Percentiles rank a stretch among this genome's conserved stretches.
These are phyloP conservation scores for Nesometra sesokonis DNA, from an alignment of 35 echinoderm and acorn worm genomes.

Conservation along the genomic window DNA sequence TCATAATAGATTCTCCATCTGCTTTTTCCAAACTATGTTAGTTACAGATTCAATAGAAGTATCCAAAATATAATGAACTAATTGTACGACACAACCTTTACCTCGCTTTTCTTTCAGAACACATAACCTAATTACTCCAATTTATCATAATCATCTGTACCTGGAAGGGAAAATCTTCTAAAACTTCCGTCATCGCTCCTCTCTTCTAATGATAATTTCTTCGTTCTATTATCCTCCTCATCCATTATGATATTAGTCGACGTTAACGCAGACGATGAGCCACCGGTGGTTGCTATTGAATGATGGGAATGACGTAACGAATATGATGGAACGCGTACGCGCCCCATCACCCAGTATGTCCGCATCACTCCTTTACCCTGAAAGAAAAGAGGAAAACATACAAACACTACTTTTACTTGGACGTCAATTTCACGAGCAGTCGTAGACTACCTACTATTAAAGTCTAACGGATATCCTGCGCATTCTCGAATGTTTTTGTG, in stretches of 20 bases:
- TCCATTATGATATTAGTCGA: not conserved
- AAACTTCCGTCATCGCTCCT: constrained; percentile 5
- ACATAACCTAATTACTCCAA: too few species aligned
- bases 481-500: not conserved
- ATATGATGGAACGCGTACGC: not conserved
- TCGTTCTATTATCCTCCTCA: constrained; percentile 5
- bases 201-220: constrained; percentile 10
- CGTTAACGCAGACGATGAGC: not conserved
- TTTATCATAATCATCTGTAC: not conserved
- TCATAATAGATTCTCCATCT: too few species aligned
- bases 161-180: constrained; percentile 8
- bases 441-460: not conserved
- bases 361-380: constrained; percentile 95
- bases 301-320: not conserved
- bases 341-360: constrained; percentile 77
- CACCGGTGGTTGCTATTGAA: not conserved
- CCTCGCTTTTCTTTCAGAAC: too few species aligned
- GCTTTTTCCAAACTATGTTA: too few species aligned
- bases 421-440: not conserved
- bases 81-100: too few species aligned
- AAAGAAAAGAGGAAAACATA: not conserved
- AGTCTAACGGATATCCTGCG: not conserved
- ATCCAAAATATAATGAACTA: too few species aligned
- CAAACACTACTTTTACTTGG: not conserved
- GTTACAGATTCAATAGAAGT: too few species aligned